A percentile compares a stretch with the other conserved stretches of the same genome.
phyloP scores from a whole-genome alignment of 53 echinoderm and acorn worm genomes.

The Pentamera pediparva region DNA sequence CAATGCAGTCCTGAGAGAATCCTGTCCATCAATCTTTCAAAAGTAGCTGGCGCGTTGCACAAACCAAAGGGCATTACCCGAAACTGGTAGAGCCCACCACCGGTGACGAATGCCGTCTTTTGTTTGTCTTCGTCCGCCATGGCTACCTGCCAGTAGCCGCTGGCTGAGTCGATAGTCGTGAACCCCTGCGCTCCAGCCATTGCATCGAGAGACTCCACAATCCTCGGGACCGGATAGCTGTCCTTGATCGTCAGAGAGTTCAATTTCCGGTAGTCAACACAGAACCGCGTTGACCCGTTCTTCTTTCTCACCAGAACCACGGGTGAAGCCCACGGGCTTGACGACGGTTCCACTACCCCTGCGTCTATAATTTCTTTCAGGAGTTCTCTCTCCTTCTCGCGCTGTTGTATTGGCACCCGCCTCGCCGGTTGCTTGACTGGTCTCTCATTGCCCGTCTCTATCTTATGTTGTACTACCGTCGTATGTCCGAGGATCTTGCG shows the following conservation, averaged over 20 bases:
- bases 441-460: constrained; percentile 25
- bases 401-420: constrained; percentile 13
- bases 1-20: constrained; percentile 31
- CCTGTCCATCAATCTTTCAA: constrained; percentile 47
- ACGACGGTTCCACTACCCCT: constrained; percentile 27
- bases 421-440: constrained; percentile 33
- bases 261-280: constrained; percentile 35
- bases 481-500: constrained; percentile 3
- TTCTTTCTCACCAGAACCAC: constrained; percentile 35
- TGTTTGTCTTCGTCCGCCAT: constrained; percentile 23
- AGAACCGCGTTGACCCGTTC: constrained; percentile 33
- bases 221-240: constrained; percentile 36
- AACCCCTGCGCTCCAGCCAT: constrained; percentile 38
- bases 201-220: constrained; percentile 34
- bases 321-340: constrained; percentile 35
- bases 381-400: constrained; percentile 8
- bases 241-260: constrained; percentile 30
- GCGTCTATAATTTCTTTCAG: constrained; percentile 26
- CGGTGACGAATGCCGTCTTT: constrained; percentile 47
- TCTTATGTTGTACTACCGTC: constrained; percentile 29
- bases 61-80: not conserved
- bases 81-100: constrained; percentile 29
- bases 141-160: constrained; percentile 43
- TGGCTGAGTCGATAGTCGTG: constrained; percentile 43
- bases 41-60: constrained; percentile 3